Percentiles rank a stretch among this genome's conserved stretches.
Evolutionary conservation across 1,140 invertebrate genomes (phyloP).

Genomic region (Bradysia coprophila): DNA sequence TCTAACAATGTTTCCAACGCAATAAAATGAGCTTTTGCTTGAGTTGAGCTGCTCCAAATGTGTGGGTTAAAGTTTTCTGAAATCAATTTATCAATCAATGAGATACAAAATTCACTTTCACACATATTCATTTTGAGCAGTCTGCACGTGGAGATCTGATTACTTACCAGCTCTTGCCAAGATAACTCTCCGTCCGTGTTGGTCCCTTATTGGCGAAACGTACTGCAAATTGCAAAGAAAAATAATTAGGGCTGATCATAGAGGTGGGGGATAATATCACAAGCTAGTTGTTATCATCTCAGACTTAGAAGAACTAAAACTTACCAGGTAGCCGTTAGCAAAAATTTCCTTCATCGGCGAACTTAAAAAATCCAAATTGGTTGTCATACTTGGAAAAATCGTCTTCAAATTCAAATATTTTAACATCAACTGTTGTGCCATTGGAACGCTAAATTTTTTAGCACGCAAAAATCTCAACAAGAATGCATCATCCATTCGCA

Average conservation of each 20-base stretch:
- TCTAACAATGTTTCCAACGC: conserved; percentile 54
- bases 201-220: conserved; percentile 51
- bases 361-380: conserved; percentile 42
- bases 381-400: conserved; percentile 38
- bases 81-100: conserved; percentile 1
- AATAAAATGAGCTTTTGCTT: conserved; percentile 42
- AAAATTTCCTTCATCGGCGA: conserved; percentile 39
- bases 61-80: conserved; percentile 40
- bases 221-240: too few relatives aligned
- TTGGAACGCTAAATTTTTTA: conserved; percentile 60
- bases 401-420: conserved; percentile 60
- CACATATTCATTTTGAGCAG: too few relatives aligned
- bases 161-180: conserved; percentile 38
- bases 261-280: too few relatives aligned
- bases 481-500: conserved; percentile 51
- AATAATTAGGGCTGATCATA: too few relatives aligned
- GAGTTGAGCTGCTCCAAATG: conserved; percentile 40
- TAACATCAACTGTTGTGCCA: conserved; percentile 56
- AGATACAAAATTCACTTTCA: not conserved
- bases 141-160: too few relatives aligned
- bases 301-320: too few relatives aligned
- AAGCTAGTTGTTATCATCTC: too few relatives aligned
- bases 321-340: conserved; percentile 45
- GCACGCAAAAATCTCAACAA: conserved; percentile 54
- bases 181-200: conserved; percentile 46